Conservation (phyloP, 2,113 vertebrate genomes). For the Bubo blakistoni region DNA sequence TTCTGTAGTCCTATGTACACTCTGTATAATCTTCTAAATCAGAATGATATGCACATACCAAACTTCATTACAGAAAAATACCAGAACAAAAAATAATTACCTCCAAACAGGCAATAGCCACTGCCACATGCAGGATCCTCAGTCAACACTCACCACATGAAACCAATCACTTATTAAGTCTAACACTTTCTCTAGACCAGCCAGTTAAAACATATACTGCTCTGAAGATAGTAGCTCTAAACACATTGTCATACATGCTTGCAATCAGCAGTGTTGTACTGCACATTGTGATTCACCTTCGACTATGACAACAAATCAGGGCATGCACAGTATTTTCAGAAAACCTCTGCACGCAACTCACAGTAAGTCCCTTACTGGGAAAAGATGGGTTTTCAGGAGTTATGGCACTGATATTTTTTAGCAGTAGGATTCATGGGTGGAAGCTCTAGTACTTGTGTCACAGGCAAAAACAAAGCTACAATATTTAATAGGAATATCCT, state of each 20-base stretch:
- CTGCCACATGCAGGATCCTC: background rate
- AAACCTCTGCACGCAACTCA: background rate
- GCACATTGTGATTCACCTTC: background rate
- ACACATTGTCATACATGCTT: accelerated
- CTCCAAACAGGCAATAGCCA: background rate
- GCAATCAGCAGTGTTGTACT: background rate
- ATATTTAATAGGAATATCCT: background rate
- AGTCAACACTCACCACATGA: background rate
- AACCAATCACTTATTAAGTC: background rate
- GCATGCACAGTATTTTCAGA: background rate
- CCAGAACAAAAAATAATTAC: background rate
- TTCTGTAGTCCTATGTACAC: background rate
- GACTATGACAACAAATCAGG: background rate
- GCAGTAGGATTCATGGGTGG: background rate
- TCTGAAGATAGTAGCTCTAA: background rate
- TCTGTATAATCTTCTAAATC: background rate
- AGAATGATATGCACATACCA: background rate
- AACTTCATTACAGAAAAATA: background rate
- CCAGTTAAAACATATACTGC: background rate
- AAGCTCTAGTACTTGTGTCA: background rate
- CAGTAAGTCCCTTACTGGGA: background rate
- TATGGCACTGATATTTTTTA: background rate
- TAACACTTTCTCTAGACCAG: background rate
- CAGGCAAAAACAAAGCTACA: background rate
- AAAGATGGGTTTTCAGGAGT: background rate